Evolutionary conservation across 2,797 vertebrate genomes (phyloP).

Genomic region (Mormyrops boulengeri): DNA sequence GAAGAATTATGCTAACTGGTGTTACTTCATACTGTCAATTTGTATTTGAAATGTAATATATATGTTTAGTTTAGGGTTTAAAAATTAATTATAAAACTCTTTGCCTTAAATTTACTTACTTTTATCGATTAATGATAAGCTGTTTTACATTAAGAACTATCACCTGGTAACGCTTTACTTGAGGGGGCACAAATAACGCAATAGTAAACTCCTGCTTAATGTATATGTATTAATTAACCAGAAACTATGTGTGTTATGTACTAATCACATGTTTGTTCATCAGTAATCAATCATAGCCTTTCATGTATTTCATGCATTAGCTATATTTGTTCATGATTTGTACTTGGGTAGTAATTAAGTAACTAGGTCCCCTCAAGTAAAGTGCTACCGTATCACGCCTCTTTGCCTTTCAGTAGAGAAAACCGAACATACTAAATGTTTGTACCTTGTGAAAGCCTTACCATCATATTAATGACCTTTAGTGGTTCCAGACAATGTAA

Average conservation of each 20-base stretch:
- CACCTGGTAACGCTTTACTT: background rate
- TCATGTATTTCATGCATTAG: background rate
- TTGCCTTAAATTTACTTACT: conserved; percentile 20
- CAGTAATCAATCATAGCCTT: background rate
- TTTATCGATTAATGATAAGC: conserved; percentile 9
- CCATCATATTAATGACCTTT: background rate
- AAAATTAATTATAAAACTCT: conserved; percentile 10
- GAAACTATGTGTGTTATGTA: background rate
- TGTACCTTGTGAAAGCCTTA: background rate
- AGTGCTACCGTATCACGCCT: too few relatives aligned
- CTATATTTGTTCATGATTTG: background rate
- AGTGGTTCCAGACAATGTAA: background rate
- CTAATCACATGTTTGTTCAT: background rate
- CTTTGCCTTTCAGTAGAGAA: background rate
- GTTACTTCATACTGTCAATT: background rate
- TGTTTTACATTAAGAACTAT: background rate
- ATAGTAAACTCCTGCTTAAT: background rate
- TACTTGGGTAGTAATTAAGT: background rate
- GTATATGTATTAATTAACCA: background rate
- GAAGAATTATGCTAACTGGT: background rate
- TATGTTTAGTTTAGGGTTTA: background rate
- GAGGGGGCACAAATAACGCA: background rate
- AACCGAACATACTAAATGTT: background rate
- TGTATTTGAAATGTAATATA: conserved; percentile 13
- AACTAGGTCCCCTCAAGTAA: background rate